Percentiles rank a stretch among this genome's conserved stretches.
These are phyloP conservation scores for Calyptomena viridis DNA, from an alignment of 2,113 vertebrate species.

Conservation along the genomic window DNA sequence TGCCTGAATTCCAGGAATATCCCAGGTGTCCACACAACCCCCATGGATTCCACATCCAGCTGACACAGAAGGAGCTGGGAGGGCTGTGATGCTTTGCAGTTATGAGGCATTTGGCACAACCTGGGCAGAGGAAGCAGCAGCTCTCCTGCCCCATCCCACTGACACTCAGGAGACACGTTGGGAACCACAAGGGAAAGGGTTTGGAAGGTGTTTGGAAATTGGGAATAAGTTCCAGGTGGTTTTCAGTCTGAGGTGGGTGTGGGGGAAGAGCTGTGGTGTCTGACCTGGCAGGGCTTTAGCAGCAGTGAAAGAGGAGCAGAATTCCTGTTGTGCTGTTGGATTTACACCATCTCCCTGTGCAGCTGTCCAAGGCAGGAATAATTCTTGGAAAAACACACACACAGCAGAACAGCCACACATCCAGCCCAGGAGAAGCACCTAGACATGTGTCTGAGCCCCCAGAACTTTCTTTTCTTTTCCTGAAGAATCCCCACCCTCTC, in stretches of 20 bases:
- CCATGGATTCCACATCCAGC: not conserved
- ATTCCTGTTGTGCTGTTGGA: not conserved
- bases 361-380: not conserved
- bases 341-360: not conserved
- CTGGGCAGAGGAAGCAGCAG: not conserved
- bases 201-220: not conserved
- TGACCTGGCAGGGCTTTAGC: not conserved
- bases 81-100: not conserved
- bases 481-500: not conserved
- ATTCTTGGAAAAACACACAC: not conserved
- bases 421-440: not conserved
- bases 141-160: not conserved
- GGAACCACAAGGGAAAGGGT: not conserved
- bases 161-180: accelerated
- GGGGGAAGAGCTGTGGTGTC: not conserved
- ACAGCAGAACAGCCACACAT: not conserved
- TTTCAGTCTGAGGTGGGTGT: not conserved
- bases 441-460: not conserved
- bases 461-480: not conserved
- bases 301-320: not conserved
- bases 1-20: not conserved
- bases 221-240: not conserved
- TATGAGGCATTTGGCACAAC: not conserved
- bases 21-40: not conserved
- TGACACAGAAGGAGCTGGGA: not conserved